Percentiles rank a stretch among this genome's conserved stretches.
Conservation (phyloP, 2,888 invertebrate genomes). For the Cheilosia urbana region DNA sequence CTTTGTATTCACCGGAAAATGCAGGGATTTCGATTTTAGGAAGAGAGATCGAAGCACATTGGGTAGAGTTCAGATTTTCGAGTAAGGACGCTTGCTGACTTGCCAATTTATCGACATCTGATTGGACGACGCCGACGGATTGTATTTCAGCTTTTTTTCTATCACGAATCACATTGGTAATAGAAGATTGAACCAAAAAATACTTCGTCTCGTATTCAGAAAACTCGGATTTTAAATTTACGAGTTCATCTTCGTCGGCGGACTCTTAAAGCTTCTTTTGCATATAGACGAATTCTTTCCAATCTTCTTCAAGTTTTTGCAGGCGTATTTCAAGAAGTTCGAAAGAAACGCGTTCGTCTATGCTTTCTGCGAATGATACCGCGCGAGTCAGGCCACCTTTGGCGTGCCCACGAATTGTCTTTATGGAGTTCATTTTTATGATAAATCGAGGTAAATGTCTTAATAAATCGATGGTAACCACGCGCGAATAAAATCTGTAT, state of each 20-base stretch:
- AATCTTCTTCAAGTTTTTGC: constrained; percentile 10
- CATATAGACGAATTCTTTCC: neutral
- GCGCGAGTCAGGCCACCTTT: too few relatives aligned
- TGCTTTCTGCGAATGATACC: neutral
- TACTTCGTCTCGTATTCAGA: constrained; percentile 1
- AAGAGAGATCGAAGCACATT: neutral
- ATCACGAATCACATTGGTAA: neutral
- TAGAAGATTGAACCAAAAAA: neutral
- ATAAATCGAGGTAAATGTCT: too few relatives aligned
- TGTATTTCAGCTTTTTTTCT: neutral
- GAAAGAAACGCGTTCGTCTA: neutral
- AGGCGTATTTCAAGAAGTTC: neutral
- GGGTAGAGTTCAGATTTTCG: neutral
- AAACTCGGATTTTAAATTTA: neutral
- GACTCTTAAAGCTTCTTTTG: neutral
- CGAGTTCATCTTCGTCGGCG: neutral
- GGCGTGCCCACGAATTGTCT: too few relatives aligned
- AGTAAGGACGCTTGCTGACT: constrained; percentile 12
- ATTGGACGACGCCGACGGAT: neutral
- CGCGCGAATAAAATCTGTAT: too few relatives aligned
- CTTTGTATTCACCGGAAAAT: constrained; percentile 5
- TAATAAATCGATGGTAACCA: too few relatives aligned
- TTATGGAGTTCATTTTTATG: too few relatives aligned
- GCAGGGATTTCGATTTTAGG: neutral
- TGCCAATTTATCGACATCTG: neutral